Evolutionary conservation across 2,113 vertebrate genomes (phyloP).

Genomic region (Onychostoma macrolepis): DNA sequence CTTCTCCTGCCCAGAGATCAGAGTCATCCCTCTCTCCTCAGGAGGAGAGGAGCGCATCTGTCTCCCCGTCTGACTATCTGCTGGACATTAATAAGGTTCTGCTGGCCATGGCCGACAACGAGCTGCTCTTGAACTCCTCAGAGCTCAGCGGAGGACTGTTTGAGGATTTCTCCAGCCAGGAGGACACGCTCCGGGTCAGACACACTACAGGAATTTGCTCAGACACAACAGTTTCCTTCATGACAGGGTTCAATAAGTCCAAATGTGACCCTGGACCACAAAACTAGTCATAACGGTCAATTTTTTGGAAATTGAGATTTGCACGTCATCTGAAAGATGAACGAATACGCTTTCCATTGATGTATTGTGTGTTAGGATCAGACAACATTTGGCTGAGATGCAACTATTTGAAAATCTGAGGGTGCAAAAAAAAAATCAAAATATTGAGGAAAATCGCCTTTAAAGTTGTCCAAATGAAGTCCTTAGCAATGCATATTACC

Average conservation of each 20-base stretch:
- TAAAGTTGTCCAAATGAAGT: no score
- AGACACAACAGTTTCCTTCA: background rate
- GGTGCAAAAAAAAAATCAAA: no score
- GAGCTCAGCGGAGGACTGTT: conserved; percentile 85
- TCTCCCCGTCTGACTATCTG: conserved; percentile 81
- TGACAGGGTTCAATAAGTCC: background rate
- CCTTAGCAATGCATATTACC: no score
- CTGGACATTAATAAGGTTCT: conserved; percentile 91
- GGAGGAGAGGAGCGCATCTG: conserved; percentile 52
- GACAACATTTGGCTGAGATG: no score
- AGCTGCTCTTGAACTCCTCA: conserved; percentile 86
- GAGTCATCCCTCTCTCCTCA: conserved; percentile 59
- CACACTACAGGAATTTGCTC: background rate
- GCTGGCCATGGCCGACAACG: conserved; percentile 86
- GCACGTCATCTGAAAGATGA: no score
- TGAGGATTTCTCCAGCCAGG: conserved; percentile 89
- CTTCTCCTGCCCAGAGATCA: conserved; percentile 71
- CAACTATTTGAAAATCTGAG: no score
- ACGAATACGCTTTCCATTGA: no score
- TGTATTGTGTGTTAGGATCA: no score
- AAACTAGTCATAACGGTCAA: no score
- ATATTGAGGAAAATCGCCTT: no score
- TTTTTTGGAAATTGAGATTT: no score
- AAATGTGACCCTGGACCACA: background rate
- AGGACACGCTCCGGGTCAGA: conserved; percentile 88